Evolutionary conservation across 2,797 vertebrate species (phyloP), one percentile per base, ranked within the genome.

Genomic region (Rhadinocentrus ornatus): DNA sequence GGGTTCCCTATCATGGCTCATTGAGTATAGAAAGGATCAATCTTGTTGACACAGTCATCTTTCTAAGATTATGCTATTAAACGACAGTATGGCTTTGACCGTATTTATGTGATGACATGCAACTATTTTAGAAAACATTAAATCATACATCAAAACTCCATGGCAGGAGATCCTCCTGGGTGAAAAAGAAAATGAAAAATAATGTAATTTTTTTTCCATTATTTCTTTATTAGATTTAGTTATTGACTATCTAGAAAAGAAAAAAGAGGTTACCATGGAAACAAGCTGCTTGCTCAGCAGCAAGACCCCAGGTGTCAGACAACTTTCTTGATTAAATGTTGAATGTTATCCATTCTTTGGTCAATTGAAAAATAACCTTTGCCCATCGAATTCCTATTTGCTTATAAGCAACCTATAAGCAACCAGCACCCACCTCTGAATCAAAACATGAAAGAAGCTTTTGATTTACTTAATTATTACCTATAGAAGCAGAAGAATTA

Each of bases 191-290:
- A 20, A 18, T 3, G 3, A 5, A 6, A 35, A 13, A 24, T 1
- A 29, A 48, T 53, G 8, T 20, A 3, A 4, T 22, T 24, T 54
- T 24, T 54, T 27, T 18, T 16, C 10, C 44, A 9, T 24, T 54
- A 18, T 31, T 35, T 12, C 5, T 15, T 52, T 26, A 24, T 48
- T 53, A 0, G 7, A 60, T 26, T n/a, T 13, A 46, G 6, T 60
- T 39, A 29, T 13, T 68, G 22, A 55, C 54, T 9, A 10, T 65
- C 24, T 22, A 31, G 32, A 44, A 44, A 35, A 35, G 7, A 46
- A n/a, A 32, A 44, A 39, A 18, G 12, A 16, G 8, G 71, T 85
- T 78, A 27, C 71, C 55, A 72, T 78, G 76, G 82, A 78, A 77
- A 85, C 72, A 77, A 74, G 71, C 4, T 63, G 9, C 60, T 56